Conservation (phyloP, 2,113 vertebrate species). For the Oncorhynchus mykiss region DNA sequence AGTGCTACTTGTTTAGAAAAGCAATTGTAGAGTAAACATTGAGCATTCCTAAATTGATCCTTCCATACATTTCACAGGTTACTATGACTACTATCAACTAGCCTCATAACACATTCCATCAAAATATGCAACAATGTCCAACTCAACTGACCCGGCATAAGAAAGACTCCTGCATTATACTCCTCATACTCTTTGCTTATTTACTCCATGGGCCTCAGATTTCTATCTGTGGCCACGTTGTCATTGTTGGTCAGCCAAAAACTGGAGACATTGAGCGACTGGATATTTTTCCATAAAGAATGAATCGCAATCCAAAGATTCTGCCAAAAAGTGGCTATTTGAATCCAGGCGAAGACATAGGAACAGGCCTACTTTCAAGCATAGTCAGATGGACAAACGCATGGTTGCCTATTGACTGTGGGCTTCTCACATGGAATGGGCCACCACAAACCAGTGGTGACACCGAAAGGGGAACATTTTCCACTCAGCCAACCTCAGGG, state of each 20-base stretch:
- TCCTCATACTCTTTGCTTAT: not conserved
- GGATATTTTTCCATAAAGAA: constrained; percentile 62
- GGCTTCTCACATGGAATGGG: not conserved
- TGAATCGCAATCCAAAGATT: constrained; percentile 37
- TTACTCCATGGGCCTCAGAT: constrained; percentile 6
- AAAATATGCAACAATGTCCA: not conserved
- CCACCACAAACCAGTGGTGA: not conserved
- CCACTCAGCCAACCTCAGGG: not conserved
- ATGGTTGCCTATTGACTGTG: not conserved
- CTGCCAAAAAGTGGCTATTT: constrained; percentile 20
- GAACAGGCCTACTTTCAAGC: not conserved
- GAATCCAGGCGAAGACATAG: constrained; percentile 26
- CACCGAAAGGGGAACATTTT: not conserved
- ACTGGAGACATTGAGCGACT: constrained; percentile 43
- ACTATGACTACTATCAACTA: not conserved
- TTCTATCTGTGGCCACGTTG: constrained; percentile 38
- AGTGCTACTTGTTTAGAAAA: too few relatives aligned
- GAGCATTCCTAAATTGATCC: not conserved
- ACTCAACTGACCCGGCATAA: not conserved
- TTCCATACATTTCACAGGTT: too few relatives aligned
- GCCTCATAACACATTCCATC: not conserved
- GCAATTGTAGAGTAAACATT: not conserved
- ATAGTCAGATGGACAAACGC: not conserved
- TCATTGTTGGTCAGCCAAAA: constrained; percentile 43
- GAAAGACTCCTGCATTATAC: not conserved